Evolutionary conservation across 2,797 vertebrate genomes (phyloP).

Genomic region (Coregonus ussuriensis): DNA sequence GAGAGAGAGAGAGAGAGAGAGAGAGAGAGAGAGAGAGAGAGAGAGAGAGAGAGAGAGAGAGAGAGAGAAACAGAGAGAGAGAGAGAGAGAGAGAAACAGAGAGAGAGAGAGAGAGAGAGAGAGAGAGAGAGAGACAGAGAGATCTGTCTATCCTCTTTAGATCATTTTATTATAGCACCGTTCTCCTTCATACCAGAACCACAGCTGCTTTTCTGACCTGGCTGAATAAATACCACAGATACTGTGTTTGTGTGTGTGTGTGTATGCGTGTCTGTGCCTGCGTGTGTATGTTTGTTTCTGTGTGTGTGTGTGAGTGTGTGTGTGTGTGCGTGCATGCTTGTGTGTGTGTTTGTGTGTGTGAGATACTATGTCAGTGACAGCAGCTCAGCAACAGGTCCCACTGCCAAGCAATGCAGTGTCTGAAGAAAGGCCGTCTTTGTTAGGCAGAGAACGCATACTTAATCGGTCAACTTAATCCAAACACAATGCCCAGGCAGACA

Average conservation of each 20-base stretch:
- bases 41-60: no score
- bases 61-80: no score
- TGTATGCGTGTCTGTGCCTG: no score
- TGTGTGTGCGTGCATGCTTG: not conserved
- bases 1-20: no score
- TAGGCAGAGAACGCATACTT: conserved; percentile 21
- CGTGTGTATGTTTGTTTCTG: no score
- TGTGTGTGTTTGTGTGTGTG: not conserved
- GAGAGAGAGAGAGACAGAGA: no score
- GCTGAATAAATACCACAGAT: not conserved
- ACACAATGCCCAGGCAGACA: conserved; percentile 7
- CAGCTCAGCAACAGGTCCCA: not conserved
- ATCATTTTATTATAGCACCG: conserved; percentile 13
- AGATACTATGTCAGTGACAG: not conserved
- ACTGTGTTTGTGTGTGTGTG: conserved; percentile 5
- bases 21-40: no score
- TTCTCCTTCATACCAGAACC: conserved; percentile 3
- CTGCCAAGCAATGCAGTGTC: conserved; percentile 2
- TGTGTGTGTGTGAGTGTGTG: not conserved
- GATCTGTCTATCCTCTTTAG: not conserved
- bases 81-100: no score
- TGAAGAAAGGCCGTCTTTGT: conserved; percentile 29
- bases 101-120: no score
- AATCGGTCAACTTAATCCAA: conserved; percentile 21
- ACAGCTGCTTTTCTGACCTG: conserved; percentile 5